These are phyloP conservation scores for Apodemia duryi DNA, from an alignment of 2,888 invertebrate genomes.

Conservation along the genomic window DNA sequence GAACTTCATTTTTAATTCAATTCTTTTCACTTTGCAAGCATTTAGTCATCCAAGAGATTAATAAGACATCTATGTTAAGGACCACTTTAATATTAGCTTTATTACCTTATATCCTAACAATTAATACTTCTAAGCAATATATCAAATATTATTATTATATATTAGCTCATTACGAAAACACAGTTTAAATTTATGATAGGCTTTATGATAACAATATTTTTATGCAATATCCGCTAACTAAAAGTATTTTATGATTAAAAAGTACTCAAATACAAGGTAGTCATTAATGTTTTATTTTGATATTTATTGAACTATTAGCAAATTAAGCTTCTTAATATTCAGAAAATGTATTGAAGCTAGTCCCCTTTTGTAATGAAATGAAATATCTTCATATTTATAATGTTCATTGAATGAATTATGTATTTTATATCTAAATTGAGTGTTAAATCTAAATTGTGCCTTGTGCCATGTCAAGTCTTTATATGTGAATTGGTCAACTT, in stretches of 20 bases:
- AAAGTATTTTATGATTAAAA: not conserved
- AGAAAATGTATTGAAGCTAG: not conserved
- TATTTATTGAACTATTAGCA: not conserved
- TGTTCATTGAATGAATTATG: not conserved
- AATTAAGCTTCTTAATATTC: not conserved
- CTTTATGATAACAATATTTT: too few relatives aligned
- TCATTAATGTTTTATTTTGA: not conserved
- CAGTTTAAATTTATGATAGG: too few relatives aligned
- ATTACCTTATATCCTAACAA: too few relatives aligned
- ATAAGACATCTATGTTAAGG: too few relatives aligned
- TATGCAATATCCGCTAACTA: not conserved
- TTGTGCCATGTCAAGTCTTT: not conserved
- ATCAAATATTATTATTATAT: too few relatives aligned
- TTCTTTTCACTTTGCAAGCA: too few relatives aligned
- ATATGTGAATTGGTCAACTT: too few relatives aligned
- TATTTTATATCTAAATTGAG: not conserved
- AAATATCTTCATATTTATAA: not conserved
- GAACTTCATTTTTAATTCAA: too few relatives aligned
- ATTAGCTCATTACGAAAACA: too few relatives aligned
- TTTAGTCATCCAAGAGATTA: too few relatives aligned
- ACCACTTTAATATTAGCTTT: too few relatives aligned
- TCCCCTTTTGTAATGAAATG: not conserved
- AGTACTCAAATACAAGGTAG: not conserved
- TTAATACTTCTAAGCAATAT: too few relatives aligned
- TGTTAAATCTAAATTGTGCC: constrained; percentile 1